Percentiles rank a stretch among this genome's conserved stretches.
phyloP scores from a whole-genome alignment of 2,888 invertebrate genomes.

The Amphipyra berbera region DNA sequence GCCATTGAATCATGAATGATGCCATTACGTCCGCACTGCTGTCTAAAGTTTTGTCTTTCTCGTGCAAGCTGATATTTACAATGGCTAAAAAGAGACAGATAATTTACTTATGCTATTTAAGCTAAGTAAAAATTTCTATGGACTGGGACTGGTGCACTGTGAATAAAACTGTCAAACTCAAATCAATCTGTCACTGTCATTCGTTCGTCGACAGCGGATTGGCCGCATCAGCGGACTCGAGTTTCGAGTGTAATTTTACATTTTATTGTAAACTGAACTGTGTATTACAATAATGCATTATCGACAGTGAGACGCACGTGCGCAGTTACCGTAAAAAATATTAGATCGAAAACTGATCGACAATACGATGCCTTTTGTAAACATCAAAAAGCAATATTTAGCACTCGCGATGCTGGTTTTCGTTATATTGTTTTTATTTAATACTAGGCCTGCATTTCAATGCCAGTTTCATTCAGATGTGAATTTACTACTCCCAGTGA shows the following conservation, averaged over 20 bases:
- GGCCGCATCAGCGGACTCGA: constrained; percentile 38
- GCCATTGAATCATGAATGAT: too few relatives aligned
- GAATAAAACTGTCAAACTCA: constrained; percentile 16
- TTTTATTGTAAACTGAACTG: constrained; percentile 40
- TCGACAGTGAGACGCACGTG: constrained; percentile 42
- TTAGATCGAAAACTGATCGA: constrained; percentile 45
- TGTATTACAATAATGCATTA: constrained; percentile 52
- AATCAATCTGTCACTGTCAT: constrained; percentile 17
- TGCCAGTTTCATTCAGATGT: constrained; percentile 81
- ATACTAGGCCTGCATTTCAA: constrained; percentile 82
- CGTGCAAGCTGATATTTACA: neutral
- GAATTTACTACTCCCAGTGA: constrained; percentile 90
- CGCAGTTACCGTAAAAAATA: constrained; percentile 32
- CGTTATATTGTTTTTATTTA: constrained; percentile 83
- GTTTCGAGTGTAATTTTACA: constrained; percentile 37
- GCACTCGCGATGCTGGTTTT: constrained; percentile 85
- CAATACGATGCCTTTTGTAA: constrained; percentile 84
- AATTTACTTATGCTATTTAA: constrained; percentile 21
- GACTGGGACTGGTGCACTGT: too few relatives aligned
- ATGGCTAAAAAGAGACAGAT: constrained; percentile 35
- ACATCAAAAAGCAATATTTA: constrained; percentile 86
- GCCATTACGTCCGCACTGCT: constrained; percentile 45
- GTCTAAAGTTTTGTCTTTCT: constrained; percentile 26
- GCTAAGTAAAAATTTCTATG: neutral
- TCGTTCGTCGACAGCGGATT: constrained; percentile 55